Percentiles rank a stretch among this genome's conserved stretches.
phyloP scores from a whole-genome alignment of 1,140 invertebrate genomes.

The Drosophila grimshawi region DNA sequence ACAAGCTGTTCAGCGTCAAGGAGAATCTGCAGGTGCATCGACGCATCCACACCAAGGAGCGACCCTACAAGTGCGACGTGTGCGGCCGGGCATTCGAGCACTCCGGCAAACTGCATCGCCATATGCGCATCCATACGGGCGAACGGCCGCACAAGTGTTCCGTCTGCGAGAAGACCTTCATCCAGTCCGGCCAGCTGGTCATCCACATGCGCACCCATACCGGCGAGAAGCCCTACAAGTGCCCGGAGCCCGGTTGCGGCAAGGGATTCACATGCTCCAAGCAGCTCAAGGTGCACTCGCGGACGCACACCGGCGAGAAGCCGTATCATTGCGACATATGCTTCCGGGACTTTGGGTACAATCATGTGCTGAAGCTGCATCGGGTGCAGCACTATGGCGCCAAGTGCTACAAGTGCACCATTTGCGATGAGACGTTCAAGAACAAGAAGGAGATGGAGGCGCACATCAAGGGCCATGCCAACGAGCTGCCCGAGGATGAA shows the following conservation, averaged over 20 bases:
- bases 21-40: slow-evolving; percentile 96
- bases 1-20: slow-evolving; percentile 96
- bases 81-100: slow-evolving; percentile 97
- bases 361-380: slow-evolving; percentile 94
- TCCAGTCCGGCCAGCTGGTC: slow-evolving; percentile 93
- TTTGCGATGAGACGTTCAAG: slow-evolving; percentile 93
- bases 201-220: slow-evolving; percentile 95
- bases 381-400: slow-evolving; percentile 96
- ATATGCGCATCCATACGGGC: slow-evolving; percentile 96
- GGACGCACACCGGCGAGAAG: slow-evolving; percentile 95
- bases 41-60: slow-evolving; percentile 95
- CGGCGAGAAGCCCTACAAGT: slow-evolving; percentile 95
- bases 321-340: slow-evolving; percentile 88
- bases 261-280: slow-evolving; percentile 96
- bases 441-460: slow-evolving; percentile 95
- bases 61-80: slow-evolving; percentile 92
- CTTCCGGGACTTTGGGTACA: slow-evolving; percentile 91
- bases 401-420: slow-evolving; percentile 95
- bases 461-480: slow-evolving; percentile 95
- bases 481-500: slow-evolving; percentile 85
- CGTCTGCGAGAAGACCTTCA: slow-evolving; percentile 96
- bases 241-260: slow-evolving; percentile 90
- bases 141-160: slow-evolving; percentile 97
- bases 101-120: slow-evolving; percentile 95
- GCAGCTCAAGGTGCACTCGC: slow-evolving; percentile 93